A percentile compares a stretch with the other conserved stretches of the same genome.
Conservation (phyloP, 2,888 invertebrate genomes). For the Meteorus colon region DNA sequence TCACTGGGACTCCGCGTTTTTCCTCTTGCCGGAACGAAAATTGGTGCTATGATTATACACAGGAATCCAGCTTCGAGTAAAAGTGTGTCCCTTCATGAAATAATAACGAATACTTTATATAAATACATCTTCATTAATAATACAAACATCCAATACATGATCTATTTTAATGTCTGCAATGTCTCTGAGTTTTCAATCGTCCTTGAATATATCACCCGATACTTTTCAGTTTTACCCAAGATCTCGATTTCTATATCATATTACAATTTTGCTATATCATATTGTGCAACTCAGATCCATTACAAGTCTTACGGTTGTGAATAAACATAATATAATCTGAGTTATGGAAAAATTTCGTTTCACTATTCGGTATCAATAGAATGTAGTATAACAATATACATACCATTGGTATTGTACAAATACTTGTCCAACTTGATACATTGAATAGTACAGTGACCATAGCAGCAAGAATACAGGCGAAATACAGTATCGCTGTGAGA, state of each 20-base stretch:
- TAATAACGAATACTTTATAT: conserved; percentile 27
- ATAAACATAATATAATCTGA: conserved; percentile 5
- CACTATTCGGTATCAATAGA: neutral
- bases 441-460: conserved; percentile 83
- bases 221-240: conserved; percentile 41
- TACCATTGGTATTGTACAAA: conserved; percentile 85
- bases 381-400: conserved; percentile 61
- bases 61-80: conserved; percentile 84
- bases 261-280: conserved; percentile 49
- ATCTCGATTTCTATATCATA: conserved; percentile 52
- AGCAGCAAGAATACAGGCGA: conserved; percentile 78
- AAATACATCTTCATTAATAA: neutral
- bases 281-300: conserved; percentile 46
- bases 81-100: conserved; percentile 79
- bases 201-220: conserved; percentile 48
- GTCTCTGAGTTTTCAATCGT: conserved; percentile 41
- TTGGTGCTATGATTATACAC: conserved; percentile 81
- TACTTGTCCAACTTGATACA: conserved; percentile 85
- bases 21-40: conserved; percentile 72
- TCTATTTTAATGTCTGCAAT: neutral
- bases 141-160: neutral
- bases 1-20: conserved; percentile 74
- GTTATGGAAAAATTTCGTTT: neutral
- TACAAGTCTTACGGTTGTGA: neutral
- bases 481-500: conserved; percentile 78